phyloP scores from a whole-genome alignment of 2,888 invertebrate species.

The Timandra comae region DNA sequence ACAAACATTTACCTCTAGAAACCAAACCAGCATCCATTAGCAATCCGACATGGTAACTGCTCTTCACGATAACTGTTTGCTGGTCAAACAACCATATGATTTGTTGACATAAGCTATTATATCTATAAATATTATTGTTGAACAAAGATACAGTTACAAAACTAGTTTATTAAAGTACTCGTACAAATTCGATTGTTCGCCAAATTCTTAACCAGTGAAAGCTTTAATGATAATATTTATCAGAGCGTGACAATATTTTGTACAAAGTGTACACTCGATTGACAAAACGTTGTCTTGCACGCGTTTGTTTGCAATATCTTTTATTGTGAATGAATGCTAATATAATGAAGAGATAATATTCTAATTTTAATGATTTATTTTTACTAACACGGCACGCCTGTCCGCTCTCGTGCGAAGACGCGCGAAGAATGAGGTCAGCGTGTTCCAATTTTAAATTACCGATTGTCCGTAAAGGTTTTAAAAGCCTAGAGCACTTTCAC shows the following conservation, averaged over 20 bases:
- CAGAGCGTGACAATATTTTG: conserved; percentile 53
- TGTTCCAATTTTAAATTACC: conserved; percentile 71
- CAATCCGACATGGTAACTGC: no score
- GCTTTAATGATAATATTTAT: conserved; percentile 54
- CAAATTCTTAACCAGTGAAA: conserved; percentile 63
- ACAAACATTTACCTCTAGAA: no score
- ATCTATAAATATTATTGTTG: no score
- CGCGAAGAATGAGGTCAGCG: conserved; percentile 61
- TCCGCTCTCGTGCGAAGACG: conserved; percentile 51
- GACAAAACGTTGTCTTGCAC: conserved; percentile 26
- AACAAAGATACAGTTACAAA: conserved; percentile 40
- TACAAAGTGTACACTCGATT: conserved; percentile 30
- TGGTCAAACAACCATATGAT: no score
- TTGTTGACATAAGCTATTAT: no score
- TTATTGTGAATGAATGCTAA: conserved; percentile 29
- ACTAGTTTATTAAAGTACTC: conserved; percentile 26
- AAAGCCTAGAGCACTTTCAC: conserved; percentile 58
- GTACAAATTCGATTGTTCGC: conserved; percentile 27
- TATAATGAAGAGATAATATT: conserved; percentile 19
- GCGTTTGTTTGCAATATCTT: conserved; percentile 12
- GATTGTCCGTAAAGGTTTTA: conserved; percentile 44
- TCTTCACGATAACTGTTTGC: no score
- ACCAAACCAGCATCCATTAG: no score
- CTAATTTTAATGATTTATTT: conserved; percentile 56
- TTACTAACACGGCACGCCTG: conserved; percentile 36